phyloP scores from a whole-genome alignment of 2,888 invertebrate genomes.

The Protonemura montana region DNA sequence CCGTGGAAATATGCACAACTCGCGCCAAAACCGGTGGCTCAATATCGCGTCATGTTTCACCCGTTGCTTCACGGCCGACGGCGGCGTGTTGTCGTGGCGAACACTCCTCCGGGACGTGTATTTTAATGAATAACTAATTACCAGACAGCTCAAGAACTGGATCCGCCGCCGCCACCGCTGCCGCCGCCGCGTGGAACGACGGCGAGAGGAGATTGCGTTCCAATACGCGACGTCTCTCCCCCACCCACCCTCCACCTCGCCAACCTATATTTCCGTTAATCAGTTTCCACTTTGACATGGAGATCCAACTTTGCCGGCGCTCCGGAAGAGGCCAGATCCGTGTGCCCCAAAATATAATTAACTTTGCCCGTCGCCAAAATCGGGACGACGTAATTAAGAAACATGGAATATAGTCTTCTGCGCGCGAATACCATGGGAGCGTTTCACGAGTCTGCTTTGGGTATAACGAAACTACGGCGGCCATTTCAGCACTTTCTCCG shows the following conservation, averaged over 20 bases:
- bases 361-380: neutral
- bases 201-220: neutral
- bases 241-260: neutral
- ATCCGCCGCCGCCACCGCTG: slow-evolving; percentile 18
- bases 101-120: slow-evolving; percentile 9
- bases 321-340: neutral
- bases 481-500: too few species aligned
- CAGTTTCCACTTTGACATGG: slow-evolving; percentile 35
- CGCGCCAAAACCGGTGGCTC: neutral
- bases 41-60: neutral
- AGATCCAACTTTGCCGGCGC: slow-evolving; percentile 1
- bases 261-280: slow-evolving; percentile 17
- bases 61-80: neutral
- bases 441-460: neutral
- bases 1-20: neutral
- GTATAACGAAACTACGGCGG: neutral
- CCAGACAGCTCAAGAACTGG: slow-evolving; percentile 25
- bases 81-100: neutral
- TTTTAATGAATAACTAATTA: slow-evolving; percentile 25
- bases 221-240: slow-evolving; percentile 2
- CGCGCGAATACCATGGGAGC: neutral
- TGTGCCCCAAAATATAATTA: neutral
- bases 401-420: neutral
- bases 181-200: slow-evolving; percentile 16
- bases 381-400: neutral